Evolutionary conservation across 1,140 invertebrate genomes (phyloP).

Genomic region (Oncopodura yosiiana): DNA sequence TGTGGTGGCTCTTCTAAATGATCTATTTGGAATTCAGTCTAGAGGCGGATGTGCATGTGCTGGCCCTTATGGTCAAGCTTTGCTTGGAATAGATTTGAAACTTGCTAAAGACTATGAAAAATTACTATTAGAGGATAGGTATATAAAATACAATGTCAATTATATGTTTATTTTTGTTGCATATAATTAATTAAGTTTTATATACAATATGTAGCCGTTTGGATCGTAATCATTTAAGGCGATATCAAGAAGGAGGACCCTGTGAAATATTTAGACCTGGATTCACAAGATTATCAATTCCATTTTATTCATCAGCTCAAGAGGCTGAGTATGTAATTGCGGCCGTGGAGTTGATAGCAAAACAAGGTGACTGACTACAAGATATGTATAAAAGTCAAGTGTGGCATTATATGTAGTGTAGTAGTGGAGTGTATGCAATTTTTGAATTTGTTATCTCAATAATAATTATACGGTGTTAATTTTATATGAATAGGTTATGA

Average conservation of each 20-base stretch:
- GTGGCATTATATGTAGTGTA: too few species aligned
- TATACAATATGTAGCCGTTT: conserved; percentile 42
- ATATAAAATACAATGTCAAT: conserved; percentile 7
- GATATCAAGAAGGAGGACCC: conserved; percentile 50
- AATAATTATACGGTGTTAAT: too few species aligned
- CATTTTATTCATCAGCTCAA: conserved; percentile 70
- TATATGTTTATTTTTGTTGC: neutral
- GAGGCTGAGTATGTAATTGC: conserved; percentile 73
- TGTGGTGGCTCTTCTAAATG: conserved; percentile 74
- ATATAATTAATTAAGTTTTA: conserved; percentile 1
- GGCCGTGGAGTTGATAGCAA: conserved; percentile 75
- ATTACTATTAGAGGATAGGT: conserved; percentile 63
- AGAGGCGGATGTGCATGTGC: conserved; percentile 75
- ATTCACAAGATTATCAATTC: conserved; percentile 72
- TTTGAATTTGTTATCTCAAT: neutral
- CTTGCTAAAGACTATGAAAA: conserved; percentile 66
- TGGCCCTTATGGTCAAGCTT: conserved; percentile 71
- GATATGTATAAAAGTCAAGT: too few species aligned
- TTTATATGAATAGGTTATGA: conserved; percentile 82
- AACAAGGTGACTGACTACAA: conserved; percentile 46
- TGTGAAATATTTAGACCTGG: conserved; percentile 74
- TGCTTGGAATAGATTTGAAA: conserved; percentile 69
- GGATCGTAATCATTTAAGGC: conserved; percentile 51
- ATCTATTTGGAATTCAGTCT: conserved; percentile 84
- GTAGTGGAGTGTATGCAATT: neutral